Base-by-base conservation (phyloP, 2,888 invertebrate genomes). In the Bembecia ichneumoniformis region DNA sequence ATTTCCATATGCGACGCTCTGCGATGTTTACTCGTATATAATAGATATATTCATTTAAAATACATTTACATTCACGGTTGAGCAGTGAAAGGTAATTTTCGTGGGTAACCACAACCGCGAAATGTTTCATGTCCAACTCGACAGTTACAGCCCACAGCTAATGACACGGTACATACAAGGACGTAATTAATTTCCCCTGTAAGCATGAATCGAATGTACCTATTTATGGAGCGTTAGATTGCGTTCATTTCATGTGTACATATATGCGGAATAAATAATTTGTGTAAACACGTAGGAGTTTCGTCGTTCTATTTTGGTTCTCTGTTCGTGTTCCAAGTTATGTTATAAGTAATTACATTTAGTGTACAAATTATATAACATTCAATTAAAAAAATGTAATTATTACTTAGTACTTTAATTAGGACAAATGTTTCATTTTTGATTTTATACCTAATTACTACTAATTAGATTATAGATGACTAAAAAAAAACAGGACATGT, bases 31-130 rank as follows among this genome's bases (percentile, higher is more conserved):
- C 55, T 57, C 59, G 60, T 76, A 65, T 66, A 77, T 78, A 77
- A 77, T 75, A 73, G 68, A 77, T 73, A 67, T 60, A 60, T 73
- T 74, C 71, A 74, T 81, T 77, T 74, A 79, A 80, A 77, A 78
- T 77, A 77, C 75, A 81, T 77, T 78, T 65, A 68, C 66, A 68
- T 76, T 70, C 64, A 63, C 62, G 56, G 62, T 62, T 60, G 57
- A 54, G 60, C 52, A 55, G 58, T 58, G 62, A 64, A 68, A 73
- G 70, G 72, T 70, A 71, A 78, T 76, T 67, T 70, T 62, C 44
- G 44, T 16, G 44, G 44, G 7, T 44, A 44, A 13, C 44, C 44
- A 44, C 17, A 44, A 44, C 17, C 44, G 44, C 13, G 16, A 44
- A 44, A 11, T 14, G 44, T 44, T 44, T 44, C 11, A 14, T 5